Conservation (phyloP, 1,140 invertebrate species). For the Mycetomoellerius zeteki region DNA sequence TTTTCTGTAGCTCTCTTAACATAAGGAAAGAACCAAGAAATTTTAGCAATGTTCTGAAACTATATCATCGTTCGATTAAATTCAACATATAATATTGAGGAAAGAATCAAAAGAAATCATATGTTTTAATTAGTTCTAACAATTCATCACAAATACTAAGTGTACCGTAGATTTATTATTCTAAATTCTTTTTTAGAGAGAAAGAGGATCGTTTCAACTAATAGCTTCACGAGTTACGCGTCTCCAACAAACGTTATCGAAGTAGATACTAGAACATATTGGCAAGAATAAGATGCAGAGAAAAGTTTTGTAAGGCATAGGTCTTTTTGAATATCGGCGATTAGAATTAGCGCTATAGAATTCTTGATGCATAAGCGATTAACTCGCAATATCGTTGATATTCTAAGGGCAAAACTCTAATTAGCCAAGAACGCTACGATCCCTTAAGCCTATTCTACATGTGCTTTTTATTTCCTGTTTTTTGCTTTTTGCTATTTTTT, state of each 20-base stretch:
- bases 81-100: not conserved
- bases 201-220: not conserved
- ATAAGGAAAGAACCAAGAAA: not conserved
- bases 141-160: constrained; percentile 10
- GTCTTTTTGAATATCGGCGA: constrained; percentile 41
- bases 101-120: not conserved
- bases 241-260: constrained; percentile 40
- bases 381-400: constrained; percentile 48
- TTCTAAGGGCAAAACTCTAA: constrained; percentile 57
- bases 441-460: too few species aligned
- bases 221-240: constrained; percentile 52
- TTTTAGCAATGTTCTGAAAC: not conserved
- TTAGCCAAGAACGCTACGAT: constrained; percentile 44
- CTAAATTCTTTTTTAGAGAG: not conserved
- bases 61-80: not conserved
- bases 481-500: too few species aligned
- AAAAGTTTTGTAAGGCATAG: constrained; percentile 63
- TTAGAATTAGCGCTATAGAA: constrained; percentile 38
- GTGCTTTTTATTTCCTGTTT: too few species aligned
- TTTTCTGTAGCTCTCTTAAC: not conserved
- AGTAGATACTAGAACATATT: constrained; percentile 55
- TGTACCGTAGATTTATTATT: not conserved
- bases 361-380: constrained; percentile 45
- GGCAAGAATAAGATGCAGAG: constrained; percentile 40
- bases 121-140: not conserved